Conservation (phyloP, 2,888 invertebrate species). For the Xylocampa areola region DNA sequence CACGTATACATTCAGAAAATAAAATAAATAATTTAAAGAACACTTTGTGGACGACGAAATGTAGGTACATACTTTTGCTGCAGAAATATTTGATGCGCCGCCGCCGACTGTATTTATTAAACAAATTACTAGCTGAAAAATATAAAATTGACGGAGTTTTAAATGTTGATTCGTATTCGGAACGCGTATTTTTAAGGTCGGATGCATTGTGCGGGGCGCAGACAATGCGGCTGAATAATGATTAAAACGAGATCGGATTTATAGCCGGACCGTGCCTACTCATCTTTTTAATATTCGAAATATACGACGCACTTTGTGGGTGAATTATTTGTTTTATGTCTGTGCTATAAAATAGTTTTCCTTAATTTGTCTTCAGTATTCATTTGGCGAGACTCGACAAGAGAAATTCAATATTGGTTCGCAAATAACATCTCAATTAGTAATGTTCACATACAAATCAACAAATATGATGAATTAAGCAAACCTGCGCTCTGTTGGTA, state of each 20-base stretch:
- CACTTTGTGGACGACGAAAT: conserved; percentile 3
- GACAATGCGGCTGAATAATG: conserved; percentile 44
- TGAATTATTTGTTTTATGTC: conserved; percentile 15
- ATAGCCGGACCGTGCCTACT: conserved; percentile 37
- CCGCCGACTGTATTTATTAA: too few species aligned
- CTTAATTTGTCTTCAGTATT: conserved; percentile 4
- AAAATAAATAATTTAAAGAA: conserved; percentile 6
- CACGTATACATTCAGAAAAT: neutral
- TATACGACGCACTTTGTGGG: conserved; percentile 20
- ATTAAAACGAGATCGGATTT: conserved; percentile 53
- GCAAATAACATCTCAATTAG: neutral
- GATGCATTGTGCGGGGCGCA: conserved; percentile 43
- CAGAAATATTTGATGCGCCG: too few species aligned
- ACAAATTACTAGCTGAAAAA: conserved; percentile 7
- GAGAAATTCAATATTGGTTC: neutral
- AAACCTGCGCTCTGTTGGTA: neutral
- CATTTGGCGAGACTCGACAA: neutral
- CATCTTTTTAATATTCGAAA: conserved; percentile 43
- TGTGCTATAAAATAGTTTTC: conserved; percentile 3
- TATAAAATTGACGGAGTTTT: conserved; percentile 26
- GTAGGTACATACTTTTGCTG: conserved; percentile 2
- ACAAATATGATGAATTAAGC: neutral
- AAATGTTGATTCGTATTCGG: conserved; percentile 34
- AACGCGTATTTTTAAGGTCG: conserved; percentile 36
- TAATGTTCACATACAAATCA: too few species aligned